Evolutionary conservation across 2,797 vertebrate species (phyloP).

Genomic region (Enteromius paludinosus): DNA sequence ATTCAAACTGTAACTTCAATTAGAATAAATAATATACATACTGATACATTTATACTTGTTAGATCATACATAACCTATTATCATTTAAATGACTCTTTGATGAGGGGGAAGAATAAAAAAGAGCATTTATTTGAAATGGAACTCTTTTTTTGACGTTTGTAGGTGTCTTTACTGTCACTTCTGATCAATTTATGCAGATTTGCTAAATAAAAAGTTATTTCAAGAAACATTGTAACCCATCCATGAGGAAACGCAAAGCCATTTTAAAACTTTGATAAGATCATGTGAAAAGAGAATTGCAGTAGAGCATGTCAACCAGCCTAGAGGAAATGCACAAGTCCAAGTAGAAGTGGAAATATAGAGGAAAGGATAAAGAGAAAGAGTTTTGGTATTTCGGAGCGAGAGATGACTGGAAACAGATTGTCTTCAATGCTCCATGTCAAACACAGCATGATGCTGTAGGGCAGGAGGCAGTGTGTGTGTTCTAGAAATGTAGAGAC

Average conservation of each 20-base stretch:
- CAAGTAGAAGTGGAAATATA: background rate
- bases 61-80: background rate
- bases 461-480: constrained; percentile 2
- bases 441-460: constrained; percentile 32
- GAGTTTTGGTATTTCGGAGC: background rate
- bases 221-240: background rate
- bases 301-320: background rate
- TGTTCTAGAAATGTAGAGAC: constrained; percentile 11
- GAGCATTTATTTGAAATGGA: background rate
- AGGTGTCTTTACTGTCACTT: background rate
- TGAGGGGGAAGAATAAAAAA: background rate
- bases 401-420: constrained; percentile 23
- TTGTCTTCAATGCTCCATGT: constrained; percentile 21
- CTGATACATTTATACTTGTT: background rate
- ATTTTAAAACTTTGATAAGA: constrained; percentile 14
- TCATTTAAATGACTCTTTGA: background rate
- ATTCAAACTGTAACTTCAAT: background rate
- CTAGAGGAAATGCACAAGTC: background rate
- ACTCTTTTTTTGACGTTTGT: background rate
- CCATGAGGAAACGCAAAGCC: background rate
- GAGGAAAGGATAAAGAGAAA: background rate
- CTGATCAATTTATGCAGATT: background rate
- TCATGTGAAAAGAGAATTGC: background rate
- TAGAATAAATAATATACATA: background rate
- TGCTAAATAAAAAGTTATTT: background rate